phyloP scores from a whole-genome alignment of 2,797 vertebrate species.

The Melanotaenia trifasciata region DNA sequence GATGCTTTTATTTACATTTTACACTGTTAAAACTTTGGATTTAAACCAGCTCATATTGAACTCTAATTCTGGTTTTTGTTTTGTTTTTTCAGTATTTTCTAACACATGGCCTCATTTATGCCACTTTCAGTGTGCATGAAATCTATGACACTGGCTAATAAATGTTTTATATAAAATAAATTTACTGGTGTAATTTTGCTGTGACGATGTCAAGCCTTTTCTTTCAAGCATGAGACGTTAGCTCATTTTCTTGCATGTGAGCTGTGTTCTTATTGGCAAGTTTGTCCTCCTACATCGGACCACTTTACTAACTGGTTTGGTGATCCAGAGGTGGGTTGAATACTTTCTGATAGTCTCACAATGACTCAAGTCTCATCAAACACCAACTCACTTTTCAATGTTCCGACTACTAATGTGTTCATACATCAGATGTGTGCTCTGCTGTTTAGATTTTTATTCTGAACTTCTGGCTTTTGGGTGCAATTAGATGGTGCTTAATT shows the following conservation, averaged over 20 bases:
- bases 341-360: background rate
- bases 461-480: background rate
- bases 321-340: background rate
- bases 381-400: too few species aligned
- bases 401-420: too few species aligned
- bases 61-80: background rate
- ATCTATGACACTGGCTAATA: too few species aligned
- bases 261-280: background rate
- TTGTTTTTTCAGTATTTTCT: background rate
- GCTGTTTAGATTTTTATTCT: too few species aligned
- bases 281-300: background rate
- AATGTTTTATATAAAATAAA: too few species aligned
- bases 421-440: too few species aligned
- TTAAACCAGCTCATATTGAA: background rate
- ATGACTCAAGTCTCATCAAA: constrained; percentile 15
- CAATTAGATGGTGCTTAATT: background rate
- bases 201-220: background rate
- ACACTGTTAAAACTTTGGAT: background rate
- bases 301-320: background rate
- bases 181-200: background rate
- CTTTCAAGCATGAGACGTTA: background rate
- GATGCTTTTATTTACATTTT: background rate
- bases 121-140: too few species aligned
- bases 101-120: background rate
- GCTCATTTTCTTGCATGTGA: background rate